These are phyloP conservation scores for Catocala fraxini DNA, from an alignment of 2,888 invertebrate species.

Conservation along the genomic window DNA sequence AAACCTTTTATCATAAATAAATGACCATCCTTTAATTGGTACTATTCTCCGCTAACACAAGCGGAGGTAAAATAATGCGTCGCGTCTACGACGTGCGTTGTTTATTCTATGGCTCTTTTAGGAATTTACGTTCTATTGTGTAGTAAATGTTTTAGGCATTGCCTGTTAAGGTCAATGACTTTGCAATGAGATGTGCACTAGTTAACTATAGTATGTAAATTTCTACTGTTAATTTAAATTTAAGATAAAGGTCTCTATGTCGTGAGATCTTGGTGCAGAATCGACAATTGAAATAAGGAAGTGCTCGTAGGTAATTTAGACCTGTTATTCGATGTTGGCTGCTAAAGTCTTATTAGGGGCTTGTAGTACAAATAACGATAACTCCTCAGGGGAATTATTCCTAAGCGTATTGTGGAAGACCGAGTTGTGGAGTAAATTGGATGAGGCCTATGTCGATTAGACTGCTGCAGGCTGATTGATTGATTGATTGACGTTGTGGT, in stretches of 20 bases:
- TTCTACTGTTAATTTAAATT: slow-evolving; percentile 7
- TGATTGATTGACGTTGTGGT: too few relatives aligned
- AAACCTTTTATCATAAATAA: background rate
- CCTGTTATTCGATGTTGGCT: too few relatives aligned
- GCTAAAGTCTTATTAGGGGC: too few relatives aligned
- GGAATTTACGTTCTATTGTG: slow-evolving; percentile 71
- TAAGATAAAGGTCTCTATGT: slow-evolving; percentile 1
- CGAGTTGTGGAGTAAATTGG: too few relatives aligned
- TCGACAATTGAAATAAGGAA: background rate
- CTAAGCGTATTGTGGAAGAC: too few relatives aligned
- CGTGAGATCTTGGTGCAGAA: slow-evolving; percentile 1
- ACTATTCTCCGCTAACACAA: slow-evolving; percentile 24
- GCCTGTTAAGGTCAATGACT: slow-evolving; percentile 54
- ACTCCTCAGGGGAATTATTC: too few relatives aligned
- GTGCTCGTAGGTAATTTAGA: background rate
- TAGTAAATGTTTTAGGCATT: slow-evolving; percentile 56
- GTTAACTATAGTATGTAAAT: slow-evolving; percentile 32
- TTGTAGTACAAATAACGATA: too few relatives aligned
- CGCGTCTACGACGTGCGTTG: slow-evolving; percentile 47
- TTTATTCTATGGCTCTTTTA: slow-evolving; percentile 67
- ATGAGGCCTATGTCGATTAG: too few relatives aligned
- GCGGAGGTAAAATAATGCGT: slow-evolving; percentile 59
- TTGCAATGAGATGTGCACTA: slow-evolving; percentile 41
- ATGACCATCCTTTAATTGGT: slow-evolving; percentile 33
- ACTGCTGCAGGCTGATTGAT: too few relatives aligned